A percentile compares a stretch with the other conserved stretches of the same genome.
Conservation (phyloP, 2,797 vertebrate species). For the Gymnoscopelus microlampas region DNA sequence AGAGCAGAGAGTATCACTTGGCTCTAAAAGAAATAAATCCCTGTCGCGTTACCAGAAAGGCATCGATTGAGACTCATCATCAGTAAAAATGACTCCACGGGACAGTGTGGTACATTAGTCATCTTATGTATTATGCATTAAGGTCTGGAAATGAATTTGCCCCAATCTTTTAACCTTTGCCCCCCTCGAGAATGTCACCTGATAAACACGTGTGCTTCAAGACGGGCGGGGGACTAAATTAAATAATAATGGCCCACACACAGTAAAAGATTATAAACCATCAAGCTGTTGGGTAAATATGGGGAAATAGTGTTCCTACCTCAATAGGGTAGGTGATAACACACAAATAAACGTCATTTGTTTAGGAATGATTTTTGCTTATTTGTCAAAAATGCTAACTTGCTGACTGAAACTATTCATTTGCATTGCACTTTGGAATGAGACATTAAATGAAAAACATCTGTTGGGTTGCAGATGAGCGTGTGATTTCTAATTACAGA, state of each 20-base stretch:
- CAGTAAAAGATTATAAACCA: not conserved
- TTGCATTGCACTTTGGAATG: no score
- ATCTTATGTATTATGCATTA: constrained; percentile 95
- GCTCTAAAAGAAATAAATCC: constrained; percentile 83
- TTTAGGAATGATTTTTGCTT: no score
- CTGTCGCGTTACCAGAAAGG: constrained; percentile 85
- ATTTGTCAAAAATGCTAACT: not conserved
- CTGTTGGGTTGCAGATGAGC: not conserved
- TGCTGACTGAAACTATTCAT: not conserved
- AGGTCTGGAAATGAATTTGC: constrained; percentile 60
- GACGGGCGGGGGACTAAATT: constrained; percentile 22
- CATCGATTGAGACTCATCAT: constrained; percentile 88
- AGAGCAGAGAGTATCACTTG: constrained; percentile 82
- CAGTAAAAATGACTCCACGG: constrained; percentile 88
- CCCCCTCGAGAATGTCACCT: constrained; percentile 53
- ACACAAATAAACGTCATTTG: no score
- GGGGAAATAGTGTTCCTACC: no score
- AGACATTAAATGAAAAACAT: no score
- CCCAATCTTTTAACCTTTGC: constrained; percentile 48
- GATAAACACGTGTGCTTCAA: constrained; percentile 49
- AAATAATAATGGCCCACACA: constrained; percentile 32
- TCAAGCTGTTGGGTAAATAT: no score
- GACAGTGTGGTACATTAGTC: constrained; percentile 83
- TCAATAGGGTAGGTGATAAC: no score
- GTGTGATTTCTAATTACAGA: not conserved